Evolutionary conservation across 2,113 vertebrate genomes (phyloP), one percentile per base, ranked within the genome.

Genomic region (Phoxinus phoxinus): DNA sequence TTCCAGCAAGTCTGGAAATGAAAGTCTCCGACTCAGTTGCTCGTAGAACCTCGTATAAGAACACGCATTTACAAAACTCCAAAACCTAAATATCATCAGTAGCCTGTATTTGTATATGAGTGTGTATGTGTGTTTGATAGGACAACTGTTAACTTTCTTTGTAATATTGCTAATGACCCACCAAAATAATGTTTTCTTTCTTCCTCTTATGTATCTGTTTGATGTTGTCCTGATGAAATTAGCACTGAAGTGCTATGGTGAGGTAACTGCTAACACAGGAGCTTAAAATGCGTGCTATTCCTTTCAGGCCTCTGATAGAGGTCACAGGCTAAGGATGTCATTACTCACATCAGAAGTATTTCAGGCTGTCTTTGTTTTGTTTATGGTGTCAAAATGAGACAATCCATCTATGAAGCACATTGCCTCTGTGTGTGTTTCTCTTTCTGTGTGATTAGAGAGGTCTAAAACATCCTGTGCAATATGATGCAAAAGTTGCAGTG

Each of bases 21-120:
- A 88, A 91, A 84, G 86, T 87, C 81, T 87, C 85, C 89, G 75
- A 74, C 76, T 89, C 84, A 90, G 80, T 72, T 19, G 19, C 21
- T 41, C 4, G 41, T 21, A 72, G 56, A 23, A 30, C 25, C 5
- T 63, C 13, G 4, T 65, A 69, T 69, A 21, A 69, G 15, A 69
- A 21, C 7, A 21, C 30, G 37, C 67, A 44, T 44, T 72, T n/a
- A 72, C 11, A 44, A 72, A 72, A 44, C 37, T 73, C 21, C 71
- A 44, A 23, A 44, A 44, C 71, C 46, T 13, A 25, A 37, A 25
- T 73, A n/a, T 46, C 41, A 73, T 73, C 11, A n/a, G 69, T 10
- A 77, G 71, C 27, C 12, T 44, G n/a, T 44, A 56, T 73, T 53
- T 44, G 51, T 46, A 41, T 44, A n/a, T 84, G 6, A 63, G 10